Base-by-base conservation (phyloP, 1,140 invertebrate genomes). In the Idris sp. region DNA sequence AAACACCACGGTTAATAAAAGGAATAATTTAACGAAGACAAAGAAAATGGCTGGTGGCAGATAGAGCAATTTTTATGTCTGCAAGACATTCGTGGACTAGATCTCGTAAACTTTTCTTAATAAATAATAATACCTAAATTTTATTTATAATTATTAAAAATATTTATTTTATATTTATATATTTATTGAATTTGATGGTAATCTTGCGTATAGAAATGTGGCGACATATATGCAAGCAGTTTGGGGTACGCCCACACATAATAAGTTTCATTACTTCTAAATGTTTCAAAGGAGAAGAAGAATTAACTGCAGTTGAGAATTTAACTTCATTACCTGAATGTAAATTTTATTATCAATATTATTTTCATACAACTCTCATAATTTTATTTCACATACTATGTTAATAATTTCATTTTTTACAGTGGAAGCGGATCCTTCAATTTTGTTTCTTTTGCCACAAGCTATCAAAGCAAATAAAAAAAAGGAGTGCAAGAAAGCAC, bases 31-130 rank as follows among this genome's bases (percentile, higher is more conserved):
- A n/a, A 25, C 33, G 6, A 25, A 26, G 15, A 4, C 4, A 10
- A 53, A 38, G 13, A 36, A 53, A 10, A 26, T 7, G 48, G 48
- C n/a, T 53, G 48, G 48, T 53, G 48, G 48, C 48, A 53, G 19
- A 1, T 53, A 6, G 33, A 53, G n/a, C 11, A 53, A 38, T 53
- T 53, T 26, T 33, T 33, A 1, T 53, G 48, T 26, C 13, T 53
- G n/a, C 18, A 38, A 26, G 22, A 38, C 10, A 26, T 15, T 10
- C 11, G 11, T 4, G 48, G 16, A 11, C 8, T 49, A 10, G 15
- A 33, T 11, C 18, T 49, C 1, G 46, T 35, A 7, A 49, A 31
- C 9, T 22, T 22, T 22, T 6, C 2, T 4, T 22, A 22, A n/a
- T n/a, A n/a, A n/a, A n/a, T n/a, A n/a, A n/a, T n/a, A n/a, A n/a